phyloP scores from a whole-genome alignment of 35 echinoderm and acorn worm genomes.

The Ophioderma brevispina region DNA sequence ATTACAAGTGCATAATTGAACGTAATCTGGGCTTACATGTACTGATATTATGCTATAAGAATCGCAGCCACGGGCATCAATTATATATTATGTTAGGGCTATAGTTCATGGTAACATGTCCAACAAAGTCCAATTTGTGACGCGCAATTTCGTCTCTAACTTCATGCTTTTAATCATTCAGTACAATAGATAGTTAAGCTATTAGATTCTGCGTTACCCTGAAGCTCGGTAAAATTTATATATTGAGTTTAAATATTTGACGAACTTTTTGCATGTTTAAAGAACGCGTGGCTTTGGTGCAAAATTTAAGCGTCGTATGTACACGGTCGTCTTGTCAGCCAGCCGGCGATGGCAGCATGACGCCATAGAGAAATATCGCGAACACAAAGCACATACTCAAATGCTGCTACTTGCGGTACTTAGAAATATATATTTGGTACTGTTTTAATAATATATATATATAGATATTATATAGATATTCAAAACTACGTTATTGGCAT shows the following conservation, averaged over 20 bases:
- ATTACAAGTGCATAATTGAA: background rate
- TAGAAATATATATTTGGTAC: too few species aligned
- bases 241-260: conserved; percentile 7
- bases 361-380: too few species aligned
- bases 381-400: too few species aligned
- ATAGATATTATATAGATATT: too few species aligned
- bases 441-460: too few species aligned
- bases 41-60: background rate
- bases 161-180: background rate
- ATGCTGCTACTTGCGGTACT: too few species aligned
- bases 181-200: background rate
- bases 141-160: background rate
- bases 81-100: background rate
- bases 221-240: conserved; percentile 5
- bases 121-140: background rate
- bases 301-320: background rate
- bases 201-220: background rate
- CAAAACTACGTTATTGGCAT: too few species aligned
- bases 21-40: background rate
- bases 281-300: background rate
- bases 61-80: background rate
- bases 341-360: too few species aligned
- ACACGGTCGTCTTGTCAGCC: too few species aligned
- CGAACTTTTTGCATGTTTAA: background rate
- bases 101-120: background rate